Evolutionary conservation across 2,113 vertebrate species (phyloP).

Genomic region (Copsychus sechellarum): DNA sequence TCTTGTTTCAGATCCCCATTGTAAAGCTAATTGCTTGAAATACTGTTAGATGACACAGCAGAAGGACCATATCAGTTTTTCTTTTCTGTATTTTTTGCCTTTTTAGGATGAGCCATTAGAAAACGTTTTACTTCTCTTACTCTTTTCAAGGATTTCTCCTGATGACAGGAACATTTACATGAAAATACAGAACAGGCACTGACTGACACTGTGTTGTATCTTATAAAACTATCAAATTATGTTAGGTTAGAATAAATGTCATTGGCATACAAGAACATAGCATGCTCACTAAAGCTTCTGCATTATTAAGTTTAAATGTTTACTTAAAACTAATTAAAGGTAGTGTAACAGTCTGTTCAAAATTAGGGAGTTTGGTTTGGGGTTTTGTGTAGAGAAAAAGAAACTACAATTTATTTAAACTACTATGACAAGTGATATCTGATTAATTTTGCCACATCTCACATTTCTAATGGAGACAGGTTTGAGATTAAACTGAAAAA

Average conservation of each 20-base stretch:
- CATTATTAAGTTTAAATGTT: background rate
- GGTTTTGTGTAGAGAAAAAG: background rate
- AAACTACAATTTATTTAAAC: background rate
- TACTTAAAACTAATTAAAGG: background rate
- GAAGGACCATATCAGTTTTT: background rate
- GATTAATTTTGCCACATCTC: background rate
- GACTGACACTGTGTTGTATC: slow-evolving; percentile 29
- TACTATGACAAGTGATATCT: background rate
- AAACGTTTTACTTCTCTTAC: background rate
- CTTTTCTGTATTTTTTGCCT: background rate
- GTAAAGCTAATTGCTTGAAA: background rate
- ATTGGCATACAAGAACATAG: background rate
- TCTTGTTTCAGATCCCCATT: background rate
- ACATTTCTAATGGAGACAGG: background rate
- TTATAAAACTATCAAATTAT: slow-evolving; percentile 15
- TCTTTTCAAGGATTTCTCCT: slow-evolving; percentile 4
- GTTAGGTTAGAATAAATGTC: slow-evolving; percentile 18
- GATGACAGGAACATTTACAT: slow-evolving; percentile 43
- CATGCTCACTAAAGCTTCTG: background rate
- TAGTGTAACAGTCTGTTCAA: background rate
- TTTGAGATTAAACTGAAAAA: background rate
- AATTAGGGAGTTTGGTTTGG: background rate
- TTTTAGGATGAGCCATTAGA: background rate
- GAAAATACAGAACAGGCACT: slow-evolving; percentile 20
- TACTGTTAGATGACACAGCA: background rate